Base-by-base conservation (phyloP, 2,797 vertebrate species). In the Diplodus sargus region DNA sequence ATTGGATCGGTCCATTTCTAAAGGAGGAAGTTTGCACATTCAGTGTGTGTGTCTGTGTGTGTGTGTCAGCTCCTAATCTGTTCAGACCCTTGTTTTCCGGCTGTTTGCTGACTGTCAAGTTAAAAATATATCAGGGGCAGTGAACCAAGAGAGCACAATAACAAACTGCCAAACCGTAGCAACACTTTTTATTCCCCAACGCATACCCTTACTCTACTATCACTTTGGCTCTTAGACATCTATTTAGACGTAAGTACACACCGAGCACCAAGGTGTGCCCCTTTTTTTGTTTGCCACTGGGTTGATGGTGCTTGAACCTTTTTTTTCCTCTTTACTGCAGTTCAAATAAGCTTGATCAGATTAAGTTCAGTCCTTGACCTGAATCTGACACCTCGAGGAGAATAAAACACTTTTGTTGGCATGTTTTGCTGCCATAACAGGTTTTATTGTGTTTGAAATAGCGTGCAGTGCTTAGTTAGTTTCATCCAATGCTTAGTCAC, bases 61-160 rank as follows among this genome's bases (percentile, higher is more conserved):
- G 18, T 34, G 42, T 34, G 57, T 15, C 0, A 10, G 49, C 34
- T 51, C 45, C 52, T 76, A 61, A 79, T 86, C 76, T 79, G 22
- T 65, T 76, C 47, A 77, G 53, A 74, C 57, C 60, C 43, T 30
- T 23, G 7, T 47, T 87, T 89, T 92, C 83, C 74, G 28, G 73
- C 64, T 82, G 75, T 88, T 90, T 82, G 48, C 79, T 48, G 57
- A 57, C 53, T 70, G 67, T 85, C 74, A 70, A 76, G 76, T 88
- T 88, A 85, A 82, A 88, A 85, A 89, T 85, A 86, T 22, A 85
- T 54, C 76, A 47, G 56, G 73, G 49, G 64, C 74, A 79, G 9
- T 86, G 60, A 83, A 83, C 53, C 76, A 76, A 28, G n/a, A 30
- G 60, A 76, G 45, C 18, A 22, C 15, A 23, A 14, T 78, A 47